Conservation (phyloP, 2,797 vertebrate genomes). For the Poeciliopsis infans region DNA sequence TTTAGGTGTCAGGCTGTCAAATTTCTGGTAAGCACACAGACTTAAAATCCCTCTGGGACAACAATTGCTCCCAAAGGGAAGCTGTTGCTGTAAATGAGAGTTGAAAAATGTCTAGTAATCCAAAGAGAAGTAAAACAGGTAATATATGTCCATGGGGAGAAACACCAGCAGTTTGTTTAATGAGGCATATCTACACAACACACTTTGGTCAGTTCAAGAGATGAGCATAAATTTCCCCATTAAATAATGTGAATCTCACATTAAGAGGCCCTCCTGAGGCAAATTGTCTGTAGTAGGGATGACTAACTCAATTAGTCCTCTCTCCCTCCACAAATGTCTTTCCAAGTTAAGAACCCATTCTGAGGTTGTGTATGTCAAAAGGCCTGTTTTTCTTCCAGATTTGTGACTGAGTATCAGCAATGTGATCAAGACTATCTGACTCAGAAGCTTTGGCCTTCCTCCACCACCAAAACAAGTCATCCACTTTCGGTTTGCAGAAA, state of each 20-base stretch:
- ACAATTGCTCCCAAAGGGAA: constrained; percentile 54
- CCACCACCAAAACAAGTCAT: constrained; percentile 55
- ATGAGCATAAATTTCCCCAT: constrained; percentile 64
- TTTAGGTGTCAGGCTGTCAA: constrained; percentile 62
- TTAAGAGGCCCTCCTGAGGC: constrained; percentile 57
- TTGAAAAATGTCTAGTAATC: constrained; percentile 32
- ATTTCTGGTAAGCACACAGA: constrained; percentile 53
- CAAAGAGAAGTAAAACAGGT: constrained; percentile 50
- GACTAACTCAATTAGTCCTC: constrained; percentile 50
- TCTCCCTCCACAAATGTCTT: constrained; percentile 29
- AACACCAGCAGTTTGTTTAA: constrained; percentile 61
- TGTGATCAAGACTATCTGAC: constrained; percentile 24
- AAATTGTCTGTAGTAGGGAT: constrained; percentile 39
- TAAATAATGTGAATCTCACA: constrained; percentile 66
- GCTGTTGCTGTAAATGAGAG: constrained; percentile 33
- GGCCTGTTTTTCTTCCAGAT: constrained; percentile 11
- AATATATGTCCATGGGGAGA: constrained; percentile 48
- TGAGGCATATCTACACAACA: constrained; percentile 61
- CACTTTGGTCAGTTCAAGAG: constrained; percentile 67
- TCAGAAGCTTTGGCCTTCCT: constrained; percentile 22
- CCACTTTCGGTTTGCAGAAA: constrained; percentile 51
- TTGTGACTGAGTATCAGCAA: constrained; percentile 25
- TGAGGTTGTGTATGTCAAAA: constrained; percentile 38
- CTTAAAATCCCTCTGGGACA: constrained; percentile 47
- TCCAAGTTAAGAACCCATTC: constrained; percentile 38